These are phyloP conservation scores for Melitaea athalia DNA, from an alignment of 2,888 invertebrate species.

Conservation along the genomic window DNA sequence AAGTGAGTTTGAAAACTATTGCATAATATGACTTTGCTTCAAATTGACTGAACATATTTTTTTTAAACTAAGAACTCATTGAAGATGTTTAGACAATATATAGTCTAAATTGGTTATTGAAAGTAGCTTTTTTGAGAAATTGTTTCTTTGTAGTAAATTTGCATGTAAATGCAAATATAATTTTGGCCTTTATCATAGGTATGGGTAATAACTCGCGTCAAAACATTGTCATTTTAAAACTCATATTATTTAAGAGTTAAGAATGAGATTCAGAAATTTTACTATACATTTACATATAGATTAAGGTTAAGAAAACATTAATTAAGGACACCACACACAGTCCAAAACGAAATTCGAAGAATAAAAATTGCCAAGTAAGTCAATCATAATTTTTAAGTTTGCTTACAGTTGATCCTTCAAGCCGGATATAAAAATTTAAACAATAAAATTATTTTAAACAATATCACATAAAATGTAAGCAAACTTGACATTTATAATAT, in stretches of 20 bases:
- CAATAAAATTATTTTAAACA: not conserved
- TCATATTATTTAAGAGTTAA: too few relatives aligned
- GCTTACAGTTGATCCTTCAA: slow-evolving; percentile 21
- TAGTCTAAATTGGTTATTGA: too few relatives aligned
- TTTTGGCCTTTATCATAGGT: too few relatives aligned
- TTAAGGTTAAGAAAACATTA: not conserved
- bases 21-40: not conserved
- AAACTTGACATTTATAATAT: slow-evolving; percentile 9
- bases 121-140: too few relatives aligned
- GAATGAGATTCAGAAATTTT: too few relatives aligned
- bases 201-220: too few relatives aligned
- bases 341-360: not conserved
- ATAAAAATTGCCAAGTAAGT: not conserved
- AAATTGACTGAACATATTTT: not conserved
- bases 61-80: not conserved
- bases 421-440: slow-evolving; percentile 3
- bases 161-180: too few relatives aligned
- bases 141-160: too few relatives aligned
- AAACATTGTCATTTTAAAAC: too few relatives aligned
- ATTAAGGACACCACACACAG: not conserved
- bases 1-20: not conserved
- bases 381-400: slow-evolving; percentile 8
- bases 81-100: too few relatives aligned
- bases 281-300: too few relatives aligned
- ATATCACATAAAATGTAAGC: slow-evolving; percentile 10